phyloP scores from a whole-genome alignment of 2,888 invertebrate species.

The Ichneumoninae sp. region DNA sequence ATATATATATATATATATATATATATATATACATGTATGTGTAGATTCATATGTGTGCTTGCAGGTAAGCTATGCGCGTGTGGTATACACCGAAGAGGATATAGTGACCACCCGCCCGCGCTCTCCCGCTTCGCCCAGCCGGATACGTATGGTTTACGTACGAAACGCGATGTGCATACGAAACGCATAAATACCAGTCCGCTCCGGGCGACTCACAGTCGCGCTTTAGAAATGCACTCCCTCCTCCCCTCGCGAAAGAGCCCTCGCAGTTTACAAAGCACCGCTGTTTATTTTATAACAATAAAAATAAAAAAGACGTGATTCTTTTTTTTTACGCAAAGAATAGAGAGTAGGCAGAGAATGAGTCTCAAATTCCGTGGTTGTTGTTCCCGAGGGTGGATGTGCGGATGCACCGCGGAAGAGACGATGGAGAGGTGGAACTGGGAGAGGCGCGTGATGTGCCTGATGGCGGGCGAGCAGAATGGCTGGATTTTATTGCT shows the following conservation, averaged over 20 bases:
- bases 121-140: conserved; percentile 36
- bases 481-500: conserved; percentile 49
- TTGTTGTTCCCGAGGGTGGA: conserved; percentile 23
- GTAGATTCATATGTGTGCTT: conserved; percentile 7
- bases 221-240: conserved; percentile 56
- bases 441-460: neutral
- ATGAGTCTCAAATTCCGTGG: conserved; percentile 37
- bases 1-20: neutral
- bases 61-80: conserved; percentile 15
- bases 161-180: conserved; percentile 64
- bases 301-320: neutral
- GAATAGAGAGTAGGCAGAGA: neutral
- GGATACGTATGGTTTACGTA: conserved; percentile 47
- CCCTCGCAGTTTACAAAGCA: conserved; percentile 50
- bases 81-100: conserved; percentile 28
- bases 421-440: conserved; percentile 4
- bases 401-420: neutral
- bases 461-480: neutral
- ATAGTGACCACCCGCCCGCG: conserved; percentile 56
- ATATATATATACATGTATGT: conserved; percentile 20
- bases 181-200: conserved; percentile 55
- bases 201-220: conserved; percentile 54
- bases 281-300: conserved; percentile 43
- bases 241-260: conserved; percentile 34
- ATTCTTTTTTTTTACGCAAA: too few species aligned